Evolutionary conservation across 2,797 vertebrate species (phyloP).

Genomic region (Eupleurogrammus muticus): DNA sequence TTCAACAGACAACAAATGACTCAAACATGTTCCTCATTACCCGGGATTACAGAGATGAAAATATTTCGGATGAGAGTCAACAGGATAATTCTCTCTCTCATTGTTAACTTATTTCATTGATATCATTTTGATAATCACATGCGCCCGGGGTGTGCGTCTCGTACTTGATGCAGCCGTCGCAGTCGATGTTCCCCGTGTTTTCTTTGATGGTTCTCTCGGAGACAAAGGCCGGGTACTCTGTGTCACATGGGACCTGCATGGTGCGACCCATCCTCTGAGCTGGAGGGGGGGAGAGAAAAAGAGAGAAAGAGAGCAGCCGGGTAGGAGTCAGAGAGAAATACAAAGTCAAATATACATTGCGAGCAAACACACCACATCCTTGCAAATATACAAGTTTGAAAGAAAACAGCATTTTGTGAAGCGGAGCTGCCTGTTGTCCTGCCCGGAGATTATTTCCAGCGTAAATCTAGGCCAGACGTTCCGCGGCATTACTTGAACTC

Average conservation of each 20-base stretch:
- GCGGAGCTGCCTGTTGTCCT: conserved; percentile 39
- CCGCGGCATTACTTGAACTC: conserved; percentile 68
- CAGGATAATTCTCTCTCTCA: conserved; percentile 29
- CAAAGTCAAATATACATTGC: conserved; percentile 50
- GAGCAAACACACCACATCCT: conserved; percentile 60
- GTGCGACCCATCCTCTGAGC: conserved; percentile 90
- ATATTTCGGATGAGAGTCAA: conserved; percentile 31
- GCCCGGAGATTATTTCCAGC: conserved; percentile 37
- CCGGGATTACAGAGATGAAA: conserved; percentile 40
- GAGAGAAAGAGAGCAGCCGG: conserved; percentile 6
- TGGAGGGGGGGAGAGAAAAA: conserved; percentile 52
- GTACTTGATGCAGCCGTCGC: conserved; percentile 96
- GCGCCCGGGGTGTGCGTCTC: conserved; percentile 29
- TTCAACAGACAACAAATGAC: conserved; percentile 62
- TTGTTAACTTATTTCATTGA: conserved; percentile 33
- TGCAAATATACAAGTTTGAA: conserved; percentile 60
- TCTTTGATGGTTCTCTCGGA: conserved; percentile 99
- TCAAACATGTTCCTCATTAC: conserved; percentile 55
- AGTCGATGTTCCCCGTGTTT: conserved; percentile 94
- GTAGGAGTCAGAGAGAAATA: conserved; percentile 29
- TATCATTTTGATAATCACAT: neutral
- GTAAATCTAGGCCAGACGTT: conserved; percentile 34
- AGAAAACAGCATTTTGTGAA: conserved; percentile 58
- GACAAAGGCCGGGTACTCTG: conserved; percentile 96
- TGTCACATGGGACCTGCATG: conserved; percentile 95